A percentile compares a stretch with the other conserved stretches of the same genome.
Conservation (phyloP, 2,888 invertebrate species). For the Ennomos fuscantarius region DNA sequence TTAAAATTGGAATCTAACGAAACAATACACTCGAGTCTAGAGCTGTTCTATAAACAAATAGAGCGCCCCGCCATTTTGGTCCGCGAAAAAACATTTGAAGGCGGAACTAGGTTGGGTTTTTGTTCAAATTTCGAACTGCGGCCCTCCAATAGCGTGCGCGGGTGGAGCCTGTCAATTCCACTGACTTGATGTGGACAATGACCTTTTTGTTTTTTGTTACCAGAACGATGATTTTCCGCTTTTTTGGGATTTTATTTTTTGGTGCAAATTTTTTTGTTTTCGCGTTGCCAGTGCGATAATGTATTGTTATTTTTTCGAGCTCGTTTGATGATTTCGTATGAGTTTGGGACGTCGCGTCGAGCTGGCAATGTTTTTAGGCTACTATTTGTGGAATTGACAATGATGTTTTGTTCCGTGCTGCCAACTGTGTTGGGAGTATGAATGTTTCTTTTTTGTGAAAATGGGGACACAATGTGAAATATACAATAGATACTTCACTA, state of each 20-base stretch:
- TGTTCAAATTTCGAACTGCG: constrained; percentile 80
- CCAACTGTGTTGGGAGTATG: constrained; percentile 5
- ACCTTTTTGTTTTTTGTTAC: constrained; percentile 63
- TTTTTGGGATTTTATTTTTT: constrained; percentile 37
- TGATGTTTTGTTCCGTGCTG: constrained; percentile 16
- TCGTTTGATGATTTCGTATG: constrained; percentile 34
- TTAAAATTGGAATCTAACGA: constrained; percentile 49
- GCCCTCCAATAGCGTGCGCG: constrained; percentile 81
- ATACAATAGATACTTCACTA: no score
- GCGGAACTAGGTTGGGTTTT: constrained; percentile 84
- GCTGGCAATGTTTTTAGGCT: constrained; percentile 24
- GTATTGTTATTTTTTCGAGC: constrained; percentile 31
- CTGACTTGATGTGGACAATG: constrained; percentile 81
- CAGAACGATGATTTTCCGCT: constrained; percentile 47
- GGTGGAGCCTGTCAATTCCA: constrained; percentile 80
- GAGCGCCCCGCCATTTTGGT: constrained; percentile 78
- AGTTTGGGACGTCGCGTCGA: constrained; percentile 14
- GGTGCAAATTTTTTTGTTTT: constrained; percentile 18
- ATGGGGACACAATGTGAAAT: no score
- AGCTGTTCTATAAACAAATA: constrained; percentile 75
- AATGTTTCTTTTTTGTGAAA: neutral
- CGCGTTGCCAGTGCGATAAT: constrained; percentile 14
- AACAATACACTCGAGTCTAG: constrained; percentile 52
- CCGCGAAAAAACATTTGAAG: constrained; percentile 82
- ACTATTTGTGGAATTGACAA: constrained; percentile 26